Percentiles rank a stretch among this genome's conserved stretches.
These are phyloP conservation scores for Mustela lutreola DNA, from an alignment of 2,113 vertebrate species.

Conservation along the genomic window DNA sequence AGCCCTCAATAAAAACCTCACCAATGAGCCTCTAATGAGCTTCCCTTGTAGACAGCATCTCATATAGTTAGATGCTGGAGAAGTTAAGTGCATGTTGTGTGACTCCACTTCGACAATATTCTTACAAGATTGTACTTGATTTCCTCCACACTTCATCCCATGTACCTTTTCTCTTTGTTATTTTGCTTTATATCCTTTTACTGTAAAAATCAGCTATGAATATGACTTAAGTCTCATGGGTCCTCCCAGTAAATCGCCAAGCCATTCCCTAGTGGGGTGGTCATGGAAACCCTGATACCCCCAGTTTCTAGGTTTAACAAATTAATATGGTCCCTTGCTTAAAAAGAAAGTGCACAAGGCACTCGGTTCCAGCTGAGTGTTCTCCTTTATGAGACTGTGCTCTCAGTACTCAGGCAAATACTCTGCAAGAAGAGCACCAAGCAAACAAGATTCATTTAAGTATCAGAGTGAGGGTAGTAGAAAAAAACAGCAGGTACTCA, in stretches of 20 bases:
- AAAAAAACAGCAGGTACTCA: slow-evolving; percentile 18
- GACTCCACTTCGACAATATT: background rate
- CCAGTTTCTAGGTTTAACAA: background rate
- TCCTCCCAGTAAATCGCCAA: background rate
- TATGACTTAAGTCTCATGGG: background rate
- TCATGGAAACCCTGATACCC: background rate
- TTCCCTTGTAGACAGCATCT: background rate
- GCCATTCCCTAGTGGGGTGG: background rate
- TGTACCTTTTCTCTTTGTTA: background rate
- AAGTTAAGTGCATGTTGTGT: background rate
- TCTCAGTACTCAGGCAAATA: background rate
- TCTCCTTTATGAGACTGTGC: background rate
- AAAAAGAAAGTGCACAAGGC: background rate
- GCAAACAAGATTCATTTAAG: background rate
- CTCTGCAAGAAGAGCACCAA: background rate
- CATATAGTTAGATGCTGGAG: background rate
- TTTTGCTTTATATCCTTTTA: background rate
- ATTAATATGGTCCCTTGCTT: background rate
- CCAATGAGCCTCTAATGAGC: background rate
- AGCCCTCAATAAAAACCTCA: background rate
- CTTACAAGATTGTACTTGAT: background rate
- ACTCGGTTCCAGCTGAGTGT: background rate
- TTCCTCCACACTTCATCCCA: background rate
- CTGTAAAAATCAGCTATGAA: background rate
- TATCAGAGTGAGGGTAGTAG: background rate